Base-by-base conservation (phyloP, 2,888 invertebrate genomes). In the Eupithecia subfuscata region DNA sequence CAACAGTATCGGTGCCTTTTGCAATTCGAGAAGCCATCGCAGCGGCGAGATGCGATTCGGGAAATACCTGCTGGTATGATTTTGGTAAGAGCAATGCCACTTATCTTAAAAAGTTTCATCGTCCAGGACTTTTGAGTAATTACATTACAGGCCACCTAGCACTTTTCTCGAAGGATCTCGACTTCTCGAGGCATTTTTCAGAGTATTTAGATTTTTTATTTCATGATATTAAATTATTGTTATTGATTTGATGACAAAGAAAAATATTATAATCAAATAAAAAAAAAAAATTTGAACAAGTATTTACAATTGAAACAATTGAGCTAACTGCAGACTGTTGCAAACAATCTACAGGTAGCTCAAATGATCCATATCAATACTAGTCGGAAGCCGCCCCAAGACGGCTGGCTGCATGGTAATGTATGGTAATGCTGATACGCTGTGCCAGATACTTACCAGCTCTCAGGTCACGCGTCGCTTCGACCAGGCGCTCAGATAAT, bases 1-100 rank as follows among this genome's bases (percentile, higher is more conserved):
- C 95, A 84, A 82, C 91, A 0, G 84, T 94, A 9, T 87, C 88
- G 0, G 86, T 94, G 1, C 90, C 96, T 1, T 88, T 96, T 63
- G 96, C 97, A 0, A 90, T 97, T 68, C 91, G 96, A 60, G 90
- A 96, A 75, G 97, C 97, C 0, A 86, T 97, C 37, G 91, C 95
- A 72, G 93, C 96, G 1, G 96, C 96, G 0, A 91, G 97, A 82
- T 83, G 81, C 7, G 96, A 97, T 70, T 92, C 95, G n/a, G 96
- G 95, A 40, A 11, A 85, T 93, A 56, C 90, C 88, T 0, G 89
- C 34, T 96, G 96, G 96, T 96, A 95, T 83, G 88, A 90, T 74
- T 90, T 96, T 76, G 94, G 96, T 96, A 89, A 91, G 90, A n/a
- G 68, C 22, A 22, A 56, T 22, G 12, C 22, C n/a, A n/a, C n/a